Evolutionary conservation across 2,113 vertebrate species (phyloP).

Genomic region (Scatophagus argus): DNA sequence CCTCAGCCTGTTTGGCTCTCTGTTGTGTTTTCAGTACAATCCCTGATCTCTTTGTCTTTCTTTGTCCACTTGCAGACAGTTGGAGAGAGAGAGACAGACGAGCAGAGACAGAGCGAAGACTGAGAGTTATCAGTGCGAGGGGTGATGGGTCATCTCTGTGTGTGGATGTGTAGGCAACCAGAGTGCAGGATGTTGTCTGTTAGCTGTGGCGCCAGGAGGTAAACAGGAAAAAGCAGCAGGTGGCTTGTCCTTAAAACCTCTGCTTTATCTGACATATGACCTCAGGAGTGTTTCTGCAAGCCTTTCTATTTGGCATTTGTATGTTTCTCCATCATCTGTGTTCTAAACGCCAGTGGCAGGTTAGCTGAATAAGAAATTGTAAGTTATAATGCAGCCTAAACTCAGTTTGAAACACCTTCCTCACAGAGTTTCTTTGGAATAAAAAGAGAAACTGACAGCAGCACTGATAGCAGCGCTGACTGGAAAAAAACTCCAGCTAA

Average conservation of each 20-base stretch:
- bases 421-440: too few relatives aligned
- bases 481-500: too few relatives aligned
- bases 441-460: too few relatives aligned
- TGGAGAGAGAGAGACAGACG: background rate
- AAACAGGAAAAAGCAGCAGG: constrained; percentile 38
- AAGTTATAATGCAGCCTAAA: background rate
- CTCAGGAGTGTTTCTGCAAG: background rate
- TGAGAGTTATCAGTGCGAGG: constrained; percentile 10
- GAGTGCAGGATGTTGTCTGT: constrained; percentile 27
- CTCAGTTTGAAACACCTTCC: background rate
- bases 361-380: background rate
- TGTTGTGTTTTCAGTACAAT: background rate
- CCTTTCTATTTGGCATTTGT: background rate
- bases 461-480: too few relatives aligned
- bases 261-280: constrained; percentile 11
- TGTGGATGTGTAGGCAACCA: constrained; percentile 6
- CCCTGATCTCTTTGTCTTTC: constrained; percentile 1
- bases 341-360: background rate
- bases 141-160: constrained; percentile 18
- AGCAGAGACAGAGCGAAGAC: constrained; percentile 15
- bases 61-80: constrained; percentile 7
- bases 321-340: background rate
- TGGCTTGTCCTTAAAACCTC: constrained; percentile 15
- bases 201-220: constrained; percentile 25
- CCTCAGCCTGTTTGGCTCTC: background rate